These are phyloP conservation scores for Muschampia plurimacula DNA, from an alignment of 2,888 invertebrate species.

Conservation along the genomic window DNA sequence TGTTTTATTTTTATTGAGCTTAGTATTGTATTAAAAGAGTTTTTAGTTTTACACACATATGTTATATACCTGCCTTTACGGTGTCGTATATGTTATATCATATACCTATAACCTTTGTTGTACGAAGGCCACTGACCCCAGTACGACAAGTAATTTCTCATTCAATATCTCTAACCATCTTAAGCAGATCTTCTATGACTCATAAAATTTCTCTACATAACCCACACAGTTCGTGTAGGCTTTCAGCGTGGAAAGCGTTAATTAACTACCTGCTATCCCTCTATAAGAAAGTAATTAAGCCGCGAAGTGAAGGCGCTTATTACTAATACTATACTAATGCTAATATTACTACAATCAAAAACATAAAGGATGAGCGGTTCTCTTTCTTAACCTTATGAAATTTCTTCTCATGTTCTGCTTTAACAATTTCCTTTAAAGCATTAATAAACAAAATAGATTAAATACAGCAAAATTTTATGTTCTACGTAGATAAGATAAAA, in stretches of 20 bases:
- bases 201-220: conserved; percentile 3
- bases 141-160: conserved; percentile 7
- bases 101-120: neutral
- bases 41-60: neutral
- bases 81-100: too few species aligned
- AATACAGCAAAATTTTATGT: too few species aligned
- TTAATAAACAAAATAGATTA: neutral
- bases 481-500: too few species aligned
- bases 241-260: neutral
- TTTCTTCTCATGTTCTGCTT: neutral
- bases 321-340: neutral
- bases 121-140: neutral
- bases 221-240: neutral
- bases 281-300: neutral
- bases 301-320: neutral
- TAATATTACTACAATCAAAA: neutral
- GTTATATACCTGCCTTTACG: too few species aligned
- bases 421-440: neutral
- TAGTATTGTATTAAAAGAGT: neutral
- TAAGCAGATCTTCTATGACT: conserved; percentile 1
- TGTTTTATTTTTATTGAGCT: neutral
- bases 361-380: neutral
- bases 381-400: neutral
- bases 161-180: neutral
- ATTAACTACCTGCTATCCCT: neutral